These are phyloP conservation scores for Adelognathus sp. DNA, from an alignment of 2,888 invertebrate species.

Conservation along the genomic window DNA sequence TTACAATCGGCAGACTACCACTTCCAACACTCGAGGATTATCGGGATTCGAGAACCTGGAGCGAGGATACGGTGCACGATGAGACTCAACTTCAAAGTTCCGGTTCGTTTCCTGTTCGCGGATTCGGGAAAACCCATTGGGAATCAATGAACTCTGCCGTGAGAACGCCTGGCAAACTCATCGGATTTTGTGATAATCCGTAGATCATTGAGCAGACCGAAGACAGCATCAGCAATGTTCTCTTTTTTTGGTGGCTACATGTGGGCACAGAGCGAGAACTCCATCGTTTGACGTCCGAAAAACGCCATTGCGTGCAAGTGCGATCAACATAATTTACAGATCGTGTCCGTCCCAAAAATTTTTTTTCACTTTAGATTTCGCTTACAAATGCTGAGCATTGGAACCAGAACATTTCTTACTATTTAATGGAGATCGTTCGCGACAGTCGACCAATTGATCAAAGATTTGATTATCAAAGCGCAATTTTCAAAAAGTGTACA, in stretches of 20 bases:
- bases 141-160: slow-evolving; percentile 31
- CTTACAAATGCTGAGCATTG: no score
- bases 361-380: no score
- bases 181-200: slow-evolving; percentile 1
- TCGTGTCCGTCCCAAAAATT: no score
- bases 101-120: neutral
- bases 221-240: neutral
- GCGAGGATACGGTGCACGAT: neutral
- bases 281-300: neutral
- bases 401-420: no score
- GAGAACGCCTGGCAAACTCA: slow-evolving; percentile 16
- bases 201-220: neutral
- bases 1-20: slow-evolving; percentile 44
- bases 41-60: slow-evolving; percentile 22
- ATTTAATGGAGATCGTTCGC: no score
- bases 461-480: no score
- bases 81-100: slow-evolving; percentile 15
- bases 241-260: neutral
- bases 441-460: no score
- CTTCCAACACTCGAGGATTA: slow-evolving; percentile 27
- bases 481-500: no score
- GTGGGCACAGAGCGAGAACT: neutral
- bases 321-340: no score
- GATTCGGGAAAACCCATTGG: slow-evolving; percentile 1
- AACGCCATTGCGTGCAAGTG: neutral